phyloP scores from a whole-genome alignment of 2,113 vertebrate genomes.

The Brienomyrus longianalis region DNA sequence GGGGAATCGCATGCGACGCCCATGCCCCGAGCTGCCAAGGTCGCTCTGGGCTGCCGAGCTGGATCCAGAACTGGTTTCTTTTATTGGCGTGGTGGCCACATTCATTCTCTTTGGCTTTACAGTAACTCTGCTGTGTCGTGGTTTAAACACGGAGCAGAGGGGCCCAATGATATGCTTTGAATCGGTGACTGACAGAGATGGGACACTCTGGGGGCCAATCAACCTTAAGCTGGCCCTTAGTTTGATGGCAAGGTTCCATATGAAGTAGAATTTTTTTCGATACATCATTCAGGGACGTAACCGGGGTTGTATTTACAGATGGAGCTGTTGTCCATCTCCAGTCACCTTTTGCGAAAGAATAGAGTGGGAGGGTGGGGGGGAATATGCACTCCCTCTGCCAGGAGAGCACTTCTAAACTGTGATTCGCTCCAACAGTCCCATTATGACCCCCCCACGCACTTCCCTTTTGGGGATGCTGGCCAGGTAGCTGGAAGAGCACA shows the following conservation, averaged over 20 bases:
- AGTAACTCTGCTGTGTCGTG: neutral
- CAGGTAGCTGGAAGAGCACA: conserved; percentile 58
- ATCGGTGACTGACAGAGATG: neutral
- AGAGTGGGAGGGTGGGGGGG: neutral
- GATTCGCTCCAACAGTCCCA: conserved; percentile 20
- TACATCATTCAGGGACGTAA: conserved; percentile 12
- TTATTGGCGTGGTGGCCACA: neutral
- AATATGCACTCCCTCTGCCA: conserved; percentile 30
- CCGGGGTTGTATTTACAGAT: conserved; percentile 15
- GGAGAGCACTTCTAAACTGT: conserved; percentile 32
- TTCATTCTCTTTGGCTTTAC: neutral
- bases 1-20: neutral
- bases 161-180: conserved; percentile 46
- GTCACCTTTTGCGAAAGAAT: conserved; percentile 30
- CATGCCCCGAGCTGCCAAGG: neutral
- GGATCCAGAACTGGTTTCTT: neutral
- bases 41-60: neutral
- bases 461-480: conserved; percentile 41
- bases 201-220: neutral
- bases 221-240: neutral
- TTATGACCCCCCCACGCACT: conserved; percentile 20
- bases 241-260: neutral
- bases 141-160: conserved; percentile 4
- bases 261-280: conserved; percentile 43
- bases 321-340: conserved; percentile 27